Evolutionary conservation across 2,797 vertebrate species (phyloP).

Genomic region (Melanotaenia nigrans): DNA sequence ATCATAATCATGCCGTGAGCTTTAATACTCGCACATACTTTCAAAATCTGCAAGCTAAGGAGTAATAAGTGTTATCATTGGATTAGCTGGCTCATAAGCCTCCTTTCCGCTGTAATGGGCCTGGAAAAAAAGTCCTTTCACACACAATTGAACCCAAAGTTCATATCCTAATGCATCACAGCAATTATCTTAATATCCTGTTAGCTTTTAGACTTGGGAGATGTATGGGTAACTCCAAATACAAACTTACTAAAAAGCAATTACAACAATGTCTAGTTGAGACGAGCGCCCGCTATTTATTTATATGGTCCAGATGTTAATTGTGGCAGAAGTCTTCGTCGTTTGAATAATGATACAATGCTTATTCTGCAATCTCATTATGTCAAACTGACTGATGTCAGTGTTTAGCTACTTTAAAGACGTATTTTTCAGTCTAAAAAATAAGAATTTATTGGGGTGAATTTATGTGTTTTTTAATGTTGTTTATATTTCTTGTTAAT

Average conservation of each 20-base stretch:
- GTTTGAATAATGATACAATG: not conserved
- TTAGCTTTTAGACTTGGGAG: conserved; percentile 41
- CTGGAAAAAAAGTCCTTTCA: conserved; percentile 72
- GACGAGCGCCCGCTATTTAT: not conserved
- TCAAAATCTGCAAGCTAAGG: conserved; percentile 58
- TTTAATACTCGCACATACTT: conserved; percentile 43
- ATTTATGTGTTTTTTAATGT: not conserved
- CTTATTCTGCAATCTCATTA: not conserved
- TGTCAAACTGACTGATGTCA: not conserved
- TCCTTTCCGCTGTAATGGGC: conserved; percentile 62
- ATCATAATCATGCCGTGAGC: conserved; percentile 13
- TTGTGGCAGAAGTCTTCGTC: not conserved
- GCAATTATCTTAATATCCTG: conserved; percentile 56
- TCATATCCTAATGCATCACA: conserved; percentile 54
- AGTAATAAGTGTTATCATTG: conserved; percentile 70
- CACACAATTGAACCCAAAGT: conserved; percentile 69
- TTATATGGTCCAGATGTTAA: not conserved
- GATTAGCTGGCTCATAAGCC: conserved; percentile 73
- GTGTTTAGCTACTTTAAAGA: not conserved
- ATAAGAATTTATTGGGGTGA: not conserved
- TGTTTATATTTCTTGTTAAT: not conserved
- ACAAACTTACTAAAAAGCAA: conserved; percentile 18
- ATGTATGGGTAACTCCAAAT: conserved; percentile 9
- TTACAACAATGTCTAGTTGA: conserved; percentile 2
- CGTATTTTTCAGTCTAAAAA: not conserved